Base-by-base conservation (phyloP, 2,113 vertebrate genomes). In the Corythornis madagascariensis region DNA sequence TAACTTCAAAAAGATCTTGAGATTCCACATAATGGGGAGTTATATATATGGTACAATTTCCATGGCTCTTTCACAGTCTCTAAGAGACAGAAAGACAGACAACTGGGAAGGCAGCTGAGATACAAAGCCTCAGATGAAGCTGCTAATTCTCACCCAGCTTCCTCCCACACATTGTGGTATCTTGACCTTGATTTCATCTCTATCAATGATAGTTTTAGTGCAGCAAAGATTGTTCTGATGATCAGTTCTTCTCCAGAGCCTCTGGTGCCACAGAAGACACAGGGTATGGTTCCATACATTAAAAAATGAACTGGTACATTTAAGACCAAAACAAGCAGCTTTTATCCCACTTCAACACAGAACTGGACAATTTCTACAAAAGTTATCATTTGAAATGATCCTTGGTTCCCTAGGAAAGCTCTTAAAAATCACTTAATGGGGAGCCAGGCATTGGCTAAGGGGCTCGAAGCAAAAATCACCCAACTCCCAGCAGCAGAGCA, bases 131-230 rank as follows among this genome's bases (percentile, higher is more conserved):
- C 61, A 94, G 70, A 92, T 77, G 52, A 90, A 93, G 86, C 16
- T 90, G 89, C 75, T 95, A 94, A 94, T 95, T 96, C 94, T 93
- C 91, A 92, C 78, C 56, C 84, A 79, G 72, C 91, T 86, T 91
- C 84, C 92, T 95, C 92, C 94, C 91, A 94, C 87, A 79, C 79
- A 74, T 56, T 71, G 87, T 83, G 75, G 73, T 91, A 91, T 87
- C 69, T 66, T 95, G 94, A 95, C 91, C 95, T 93, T 92, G 91
- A 95, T 96, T 96, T 94, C 65, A 88, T 91, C 90, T 93, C 73
- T 56, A 86, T 85, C 94, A 95, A 74, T 92, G 69, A 90, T 71
- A 96, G 89, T 84, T 93, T 90, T 85, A 85, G 67, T 74, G 50
- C 42, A 83, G 82, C 55, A 77, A 87, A 92, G 72, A 87, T 74